phyloP scores from a whole-genome alignment of 2,797 vertebrate genomes.

The Moxostoma hubbsi region DNA sequence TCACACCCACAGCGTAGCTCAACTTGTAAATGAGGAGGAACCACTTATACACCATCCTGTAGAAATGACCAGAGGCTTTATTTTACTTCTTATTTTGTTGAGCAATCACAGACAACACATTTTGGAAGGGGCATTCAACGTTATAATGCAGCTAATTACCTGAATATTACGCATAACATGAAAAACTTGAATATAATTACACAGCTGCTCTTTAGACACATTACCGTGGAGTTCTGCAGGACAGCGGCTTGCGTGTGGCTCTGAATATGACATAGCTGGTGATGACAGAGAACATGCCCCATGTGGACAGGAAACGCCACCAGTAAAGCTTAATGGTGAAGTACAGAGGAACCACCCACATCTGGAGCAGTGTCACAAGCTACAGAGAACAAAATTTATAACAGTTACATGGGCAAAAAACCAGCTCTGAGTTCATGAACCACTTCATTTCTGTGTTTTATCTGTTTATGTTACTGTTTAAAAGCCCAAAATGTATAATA shows the following conservation, averaged over 20 bases:
- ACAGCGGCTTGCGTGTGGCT: constrained; percentile 74
- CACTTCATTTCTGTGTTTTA: not conserved
- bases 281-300: constrained; percentile 75
- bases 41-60: constrained; percentile 83
- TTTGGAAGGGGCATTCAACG: not conserved
- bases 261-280: constrained; percentile 80
- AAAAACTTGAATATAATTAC: too few species aligned
- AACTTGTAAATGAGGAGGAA: constrained; percentile 82
- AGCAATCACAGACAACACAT: constrained; percentile 2
- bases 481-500: not conserved
- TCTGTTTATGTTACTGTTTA: not conserved
- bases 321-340: constrained; percentile 80
- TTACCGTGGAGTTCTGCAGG: constrained; percentile 70
- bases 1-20: constrained; percentile 73
- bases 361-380: constrained; percentile 79
- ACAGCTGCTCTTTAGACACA: too few species aligned
- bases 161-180: too few species aligned
- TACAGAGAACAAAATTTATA: constrained; percentile 48
- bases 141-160: not conserved
- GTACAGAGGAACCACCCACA: constrained; percentile 78
- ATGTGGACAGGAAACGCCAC: constrained; percentile 78
- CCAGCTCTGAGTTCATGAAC: not conserved
- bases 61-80: not conserved
- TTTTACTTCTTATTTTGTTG: not conserved
- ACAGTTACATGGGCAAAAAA: not conserved